Evolutionary conservation across 2,113 vertebrate genomes (phyloP), one percentile per base, ranked within the genome.

Genomic region (Guaruba guarouba): DNA sequence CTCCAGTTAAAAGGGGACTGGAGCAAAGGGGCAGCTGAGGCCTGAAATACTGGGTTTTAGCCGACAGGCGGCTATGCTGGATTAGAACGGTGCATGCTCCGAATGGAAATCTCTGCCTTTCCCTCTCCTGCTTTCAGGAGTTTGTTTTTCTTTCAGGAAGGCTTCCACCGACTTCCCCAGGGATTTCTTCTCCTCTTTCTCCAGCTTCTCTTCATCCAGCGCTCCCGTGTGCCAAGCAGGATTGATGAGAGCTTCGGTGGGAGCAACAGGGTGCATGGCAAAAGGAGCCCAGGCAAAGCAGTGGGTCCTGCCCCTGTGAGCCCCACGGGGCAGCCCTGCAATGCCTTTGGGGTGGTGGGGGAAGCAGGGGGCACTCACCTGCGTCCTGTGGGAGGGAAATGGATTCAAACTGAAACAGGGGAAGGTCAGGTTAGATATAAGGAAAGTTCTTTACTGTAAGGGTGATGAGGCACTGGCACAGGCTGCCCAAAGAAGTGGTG

Each of bases 1-100:
- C 95, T 96, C 90, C 90, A 62, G 90, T 90, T 81, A 49, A 94
- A 66, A 95, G 51, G 57, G 31, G 95, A 82, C 80, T 52, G 76
- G 96, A 96, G 94, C 74, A 87, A 73, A 80, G 82, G 90, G 89
- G 94, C 90, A 96, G 81, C 88, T 39, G 82, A 54, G 82, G 69
- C 86, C 78, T 90, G 95, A 92, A 93, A 91, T 93, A 70, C 86
- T 37, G 68, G 46, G 64, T 81, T 96, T 95, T 4, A 95, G 89
- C 95, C 91, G 87, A 93, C 89, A 96, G 96, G 94, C 93, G 94
- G 95, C 94, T 91, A 59, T 85, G 92, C 95, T 93, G 90, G 84
- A 79, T 95, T 88, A 95, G 44, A 33, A 37, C 5, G 2, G 62
- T 62, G 74, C 92, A 92, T 91, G 92, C 92, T 92, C 67, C 43